Evolutionary conservation across 2,797 vertebrate species (phyloP), one percentile per base, ranked within the genome.

Genomic region (Synanceia verrucosa): DNA sequence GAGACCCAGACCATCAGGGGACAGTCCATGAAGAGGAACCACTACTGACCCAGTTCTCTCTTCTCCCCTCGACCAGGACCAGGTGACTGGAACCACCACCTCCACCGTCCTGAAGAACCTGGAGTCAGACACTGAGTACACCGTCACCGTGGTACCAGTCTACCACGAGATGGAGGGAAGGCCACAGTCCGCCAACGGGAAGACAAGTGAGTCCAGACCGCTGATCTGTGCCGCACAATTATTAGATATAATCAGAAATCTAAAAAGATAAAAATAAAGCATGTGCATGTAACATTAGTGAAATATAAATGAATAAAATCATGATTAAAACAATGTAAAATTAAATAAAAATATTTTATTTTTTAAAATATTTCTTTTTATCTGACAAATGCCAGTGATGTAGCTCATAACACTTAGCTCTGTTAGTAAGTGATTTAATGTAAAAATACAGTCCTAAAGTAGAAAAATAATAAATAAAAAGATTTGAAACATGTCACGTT

Each of bases 101-200:
- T 92, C 94, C 82, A 95, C 94, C 0, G 88, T 97, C 64, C 93
- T 99, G 70, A 96, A 94, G 90, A 94, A 90, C 73, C 93, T 99
- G 55, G 90, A 96, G 37, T 87, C 97, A 0, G 90, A 98, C 82
- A 98, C 97, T 0, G 87, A 93, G 12, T 99, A 99, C 86, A 95
- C 94, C 0, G 85, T 99, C 33, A 95, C 95, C 1, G 91, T 99
- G 48, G 94, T 97, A 60, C 97, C 97, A 0, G 94, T 96, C 55
- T 99, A 97, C 82, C 85, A 93, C 0, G 97, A 98, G 87, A 96
- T 98, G 58, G 96, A 99, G 73, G 98, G 97, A 0, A 95, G 93
- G 6, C 73, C 96, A 2, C 88, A 87, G 48, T 96, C 97, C 9
- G 94, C 94, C 43, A 97, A 92, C 7, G 98, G 95, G 70, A 97